Conservation (phyloP, 1,140 invertebrate species). For the Cyphomyrmex costatus region DNA sequence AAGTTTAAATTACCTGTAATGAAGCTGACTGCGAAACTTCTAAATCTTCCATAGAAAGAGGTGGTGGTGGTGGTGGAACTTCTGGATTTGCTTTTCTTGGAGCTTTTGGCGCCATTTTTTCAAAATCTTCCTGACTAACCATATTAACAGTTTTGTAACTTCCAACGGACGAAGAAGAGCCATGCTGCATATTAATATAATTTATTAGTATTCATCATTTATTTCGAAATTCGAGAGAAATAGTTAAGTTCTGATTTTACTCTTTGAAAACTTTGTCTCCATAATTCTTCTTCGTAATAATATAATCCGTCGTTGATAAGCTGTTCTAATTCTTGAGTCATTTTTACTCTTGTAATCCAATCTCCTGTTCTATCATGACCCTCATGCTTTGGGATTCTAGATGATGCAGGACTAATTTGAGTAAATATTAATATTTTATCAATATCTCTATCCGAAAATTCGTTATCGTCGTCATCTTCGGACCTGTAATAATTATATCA, state of each 20-base stretch:
- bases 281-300: constrained; percentile 97
- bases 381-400: constrained; percentile 92
- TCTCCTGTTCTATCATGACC: constrained; percentile 96
- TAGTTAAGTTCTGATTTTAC: constrained; percentile 74
- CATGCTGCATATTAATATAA: constrained; percentile 75
- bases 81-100: constrained; percentile 90
- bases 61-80: constrained; percentile 94
- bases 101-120: constrained; percentile 91
- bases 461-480: constrained; percentile 93
- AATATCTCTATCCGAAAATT: constrained; percentile 96
- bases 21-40: constrained; percentile 78
- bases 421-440: constrained; percentile 98
- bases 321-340: constrained; percentile 97
- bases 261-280: constrained; percentile 87
- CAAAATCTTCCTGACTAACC: constrained; percentile 95
- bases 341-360: constrained; percentile 94
- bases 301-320: constrained; percentile 98
- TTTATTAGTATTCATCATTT: constrained; percentile 7
- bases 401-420: constrained; percentile 88
- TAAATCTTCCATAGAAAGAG: constrained; percentile 85
- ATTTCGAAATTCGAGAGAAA: not conserved
- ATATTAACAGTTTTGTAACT: constrained; percentile 96
- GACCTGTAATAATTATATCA: constrained; percentile 86
- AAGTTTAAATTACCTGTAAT: constrained; percentile 74
- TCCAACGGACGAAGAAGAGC: constrained; percentile 84